Base-by-base conservation (phyloP, 2,113 vertebrate genomes). In the Cyrtonyx montezumae region DNA sequence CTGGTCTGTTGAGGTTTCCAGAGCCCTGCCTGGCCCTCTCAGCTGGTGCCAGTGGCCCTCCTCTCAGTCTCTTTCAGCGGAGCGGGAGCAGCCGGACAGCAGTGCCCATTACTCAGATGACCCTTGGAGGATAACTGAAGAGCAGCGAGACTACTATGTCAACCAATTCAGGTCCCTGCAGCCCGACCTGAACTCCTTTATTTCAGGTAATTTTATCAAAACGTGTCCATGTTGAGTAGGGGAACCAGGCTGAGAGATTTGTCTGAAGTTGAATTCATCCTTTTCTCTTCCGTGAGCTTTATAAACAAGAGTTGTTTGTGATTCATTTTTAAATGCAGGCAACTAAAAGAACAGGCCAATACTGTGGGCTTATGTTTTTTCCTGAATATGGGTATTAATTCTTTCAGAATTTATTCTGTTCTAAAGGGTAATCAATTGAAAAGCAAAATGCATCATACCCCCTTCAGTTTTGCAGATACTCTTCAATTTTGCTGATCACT, bases 51-150 rank as follows among this genome's bases (percentile, higher is more conserved):
- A 55, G 40, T 28, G 73, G 58, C 21, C 67, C 12, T 87, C 23
- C 51, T 61, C 87, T 85, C 82, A 99, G 98, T 97, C 97, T 58
- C 96, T 97, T 77, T 98, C 98, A 83, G 97, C 80, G 63, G 98
- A 99, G 95, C 97, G 95, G 91, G 98, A 98, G 85, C 94, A 97
- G 20, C 98, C 98, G 78, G 98, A 98, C 49, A 97, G 71, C 66
- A 88, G 56, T 21, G 92, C 59, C 36, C 98, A 97, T 92, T 98
- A 98, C 94, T 95, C 94, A 0, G 99, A 99, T 17, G 99, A 99
- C 94, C 99, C 99, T 95, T 99, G 99, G 99, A 98, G 98, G 97
- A 99, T 99, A 97, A 99, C 99, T 0, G 98, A 98, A 95, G 99
- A 99, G 97, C 99, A 99, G 97, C 96, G 98, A 63, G 98, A 99